A percentile compares a stretch with the other conserved stretches of the same genome.
These are phyloP conservation scores for Drosophila nr. perissopoda DNA, from an alignment of 2,888 invertebrate species.

Conservation along the genomic window DNA sequence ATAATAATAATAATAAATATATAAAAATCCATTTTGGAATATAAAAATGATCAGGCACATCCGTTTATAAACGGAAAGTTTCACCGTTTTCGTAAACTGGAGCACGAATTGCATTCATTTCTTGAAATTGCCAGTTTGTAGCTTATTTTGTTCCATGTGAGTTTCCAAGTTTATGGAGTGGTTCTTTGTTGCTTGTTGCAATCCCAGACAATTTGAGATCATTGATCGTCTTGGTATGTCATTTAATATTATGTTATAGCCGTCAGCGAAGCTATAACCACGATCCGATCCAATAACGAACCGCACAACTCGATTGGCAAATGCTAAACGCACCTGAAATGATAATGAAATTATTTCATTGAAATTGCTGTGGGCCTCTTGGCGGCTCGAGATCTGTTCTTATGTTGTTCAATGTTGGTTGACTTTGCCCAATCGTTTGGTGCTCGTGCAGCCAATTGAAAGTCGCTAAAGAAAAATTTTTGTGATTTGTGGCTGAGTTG, in stretches of 20 bases:
- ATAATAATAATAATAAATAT: not conserved
- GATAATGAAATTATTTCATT: conserved; percentile 77
- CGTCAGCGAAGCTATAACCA: conserved; percentile 48
- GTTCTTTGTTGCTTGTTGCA: conserved; percentile 1
- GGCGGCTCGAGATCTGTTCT: conserved; percentile 13
- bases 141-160: not conserved
- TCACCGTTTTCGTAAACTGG: too few relatives aligned
- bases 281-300: conserved; percentile 30
- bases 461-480: conserved; percentile 33
- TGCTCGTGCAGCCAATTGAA: conserved; percentile 64
- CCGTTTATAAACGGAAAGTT: too few relatives aligned
- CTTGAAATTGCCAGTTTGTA: not conserved
- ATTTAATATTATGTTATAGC: conserved; percentile 28
- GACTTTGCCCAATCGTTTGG: conserved; percentile 8
- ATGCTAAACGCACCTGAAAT: conserved; percentile 59
- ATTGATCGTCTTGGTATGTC: conserved; percentile 10
- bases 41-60: not conserved
- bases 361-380: conserved; percentile 48
- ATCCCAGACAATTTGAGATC: conserved; percentile 35
- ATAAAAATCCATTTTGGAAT: not conserved
- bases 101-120: too few relatives aligned
- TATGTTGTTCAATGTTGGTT: conserved; percentile 17
- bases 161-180: not conserved
- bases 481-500: conserved; percentile 74
- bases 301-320: conserved; percentile 32